phyloP scores from a whole-genome alignment of 1,140 invertebrate genomes.

The Augochlora pura region DNA sequence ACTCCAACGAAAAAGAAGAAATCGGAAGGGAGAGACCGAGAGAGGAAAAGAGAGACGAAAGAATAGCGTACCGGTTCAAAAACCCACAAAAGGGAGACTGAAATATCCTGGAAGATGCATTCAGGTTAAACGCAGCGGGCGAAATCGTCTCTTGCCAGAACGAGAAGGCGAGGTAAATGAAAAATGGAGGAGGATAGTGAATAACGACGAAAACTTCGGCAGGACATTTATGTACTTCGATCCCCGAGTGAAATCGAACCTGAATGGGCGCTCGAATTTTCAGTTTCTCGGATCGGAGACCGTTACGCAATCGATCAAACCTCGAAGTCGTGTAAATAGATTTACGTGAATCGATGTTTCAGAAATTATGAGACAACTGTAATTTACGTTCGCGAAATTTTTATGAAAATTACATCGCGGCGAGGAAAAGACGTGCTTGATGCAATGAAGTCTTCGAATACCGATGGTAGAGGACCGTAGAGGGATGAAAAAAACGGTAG shows the following conservation, averaged over 20 bases:
- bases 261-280: not conserved
- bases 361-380: too few relatives aligned
- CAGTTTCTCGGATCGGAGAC: not conserved
- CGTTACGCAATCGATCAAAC: not conserved
- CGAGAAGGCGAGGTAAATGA: slow-evolving; percentile 6
- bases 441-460: slow-evolving; percentile 18
- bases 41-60: slow-evolving; percentile 53
- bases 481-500: slow-evolving; percentile 56
- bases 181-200: slow-evolving; percentile 29
- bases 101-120: slow-evolving; percentile 78
- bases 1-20: slow-evolving; percentile 47
- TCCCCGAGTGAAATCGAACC: slow-evolving; percentile 27
- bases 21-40: slow-evolving; percentile 29
- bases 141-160: slow-evolving; percentile 66
- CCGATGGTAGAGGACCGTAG: slow-evolving; percentile 31
- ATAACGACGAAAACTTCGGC: slow-evolving; percentile 31
- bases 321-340: too few relatives aligned
- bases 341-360: too few relatives aligned
- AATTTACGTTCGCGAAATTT: too few relatives aligned
- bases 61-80: slow-evolving; percentile 76
- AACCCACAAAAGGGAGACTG: slow-evolving; percentile 75
- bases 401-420: too few relatives aligned
- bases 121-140: slow-evolving; percentile 78
- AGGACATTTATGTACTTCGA: slow-evolving; percentile 51
- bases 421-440: not conserved